Percentiles rank a stretch among this genome's conserved stretches.
phyloP scores from a whole-genome alignment of 2,113 vertebrate species.

The Candoia aspera region DNA sequence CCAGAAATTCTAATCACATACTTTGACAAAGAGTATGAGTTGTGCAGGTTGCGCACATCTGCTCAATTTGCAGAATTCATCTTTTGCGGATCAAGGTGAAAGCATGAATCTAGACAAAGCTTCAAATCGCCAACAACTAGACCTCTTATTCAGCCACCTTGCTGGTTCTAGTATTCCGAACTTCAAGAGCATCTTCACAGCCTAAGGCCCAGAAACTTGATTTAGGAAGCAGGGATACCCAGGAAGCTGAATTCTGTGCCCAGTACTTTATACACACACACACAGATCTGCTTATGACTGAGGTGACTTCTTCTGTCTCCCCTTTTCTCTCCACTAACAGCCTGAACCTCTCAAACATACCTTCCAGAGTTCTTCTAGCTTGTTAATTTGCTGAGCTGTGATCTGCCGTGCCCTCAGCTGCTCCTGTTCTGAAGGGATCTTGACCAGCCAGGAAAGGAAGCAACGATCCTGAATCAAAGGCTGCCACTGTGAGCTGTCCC shows the following conservation, averaged over 20 bases:
- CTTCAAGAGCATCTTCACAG: background rate
- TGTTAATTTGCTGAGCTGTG: constrained; percentile 97
- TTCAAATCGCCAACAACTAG: background rate
- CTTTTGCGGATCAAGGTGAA: background rate
- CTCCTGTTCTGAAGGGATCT: constrained; percentile 98
- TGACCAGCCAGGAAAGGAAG: constrained; percentile 97
- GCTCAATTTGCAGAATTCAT: background rate
- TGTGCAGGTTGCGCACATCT: background rate
- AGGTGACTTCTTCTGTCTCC: background rate
- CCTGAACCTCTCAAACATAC: constrained; percentile 58
- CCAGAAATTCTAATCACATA: background rate
- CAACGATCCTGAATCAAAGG: constrained; percentile 98
- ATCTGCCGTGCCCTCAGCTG: constrained; percentile 95
- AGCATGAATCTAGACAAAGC: background rate
- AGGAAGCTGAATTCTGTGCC: background rate
- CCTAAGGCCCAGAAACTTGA: background rate
- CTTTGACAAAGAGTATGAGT: background rate
- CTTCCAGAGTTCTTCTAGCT: constrained; percentile 98
- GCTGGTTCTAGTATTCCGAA: background rate
- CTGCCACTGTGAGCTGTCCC: constrained; percentile 99
- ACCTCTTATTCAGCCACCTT: background rate
- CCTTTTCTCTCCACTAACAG: background rate
- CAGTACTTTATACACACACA: too few species aligned
- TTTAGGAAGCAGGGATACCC: background rate
- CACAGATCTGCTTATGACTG: background rate